A percentile compares a stretch with the other conserved stretches of the same genome.
phyloP scores from a whole-genome alignment of 2,113 vertebrate genomes.

The Neolamprologus kungweensis region DNA sequence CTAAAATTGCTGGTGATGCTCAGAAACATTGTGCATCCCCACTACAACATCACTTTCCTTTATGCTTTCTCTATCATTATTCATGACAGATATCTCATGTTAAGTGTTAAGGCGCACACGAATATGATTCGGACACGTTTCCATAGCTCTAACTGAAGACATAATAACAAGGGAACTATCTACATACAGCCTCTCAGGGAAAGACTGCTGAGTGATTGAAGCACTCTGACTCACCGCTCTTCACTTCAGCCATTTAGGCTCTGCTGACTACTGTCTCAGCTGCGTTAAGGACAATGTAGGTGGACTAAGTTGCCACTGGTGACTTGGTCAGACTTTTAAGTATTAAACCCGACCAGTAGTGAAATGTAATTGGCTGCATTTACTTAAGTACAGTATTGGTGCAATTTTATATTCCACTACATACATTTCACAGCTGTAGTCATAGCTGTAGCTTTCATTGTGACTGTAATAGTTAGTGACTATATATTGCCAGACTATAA shows the following conservation, averaged over 20 bases:
- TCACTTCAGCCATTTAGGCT: conserved; percentile 68
- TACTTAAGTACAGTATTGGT: neutral
- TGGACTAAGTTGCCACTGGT: neutral
- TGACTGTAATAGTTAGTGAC: neutral
- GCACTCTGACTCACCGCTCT: conserved; percentile 75
- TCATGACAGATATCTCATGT: neutral
- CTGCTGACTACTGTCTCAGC: conserved; percentile 42
- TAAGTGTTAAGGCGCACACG: conserved; percentile 11
- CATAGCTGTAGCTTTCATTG: neutral
- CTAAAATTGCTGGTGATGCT: neutral
- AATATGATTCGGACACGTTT: conserved; percentile 28
- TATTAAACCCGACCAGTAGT: neutral
- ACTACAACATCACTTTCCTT: neutral
- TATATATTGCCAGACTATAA: neutral
- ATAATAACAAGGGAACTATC: conserved; percentile 50
- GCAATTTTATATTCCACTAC: neutral
- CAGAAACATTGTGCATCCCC: neutral
- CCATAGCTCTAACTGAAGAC: conserved; percentile 34
- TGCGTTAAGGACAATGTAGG: conserved; percentile 31
- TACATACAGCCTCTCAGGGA: conserved; percentile 68
- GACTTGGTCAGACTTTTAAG: neutral
- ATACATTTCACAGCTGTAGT: neutral
- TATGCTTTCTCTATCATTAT: neutral
- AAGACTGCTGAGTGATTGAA: conserved; percentile 70
- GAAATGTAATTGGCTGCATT: neutral